Evolutionary conservation across 2,888 invertebrate genomes (phyloP).

Genomic region (Hemistola chrysoprasaria): DNA sequence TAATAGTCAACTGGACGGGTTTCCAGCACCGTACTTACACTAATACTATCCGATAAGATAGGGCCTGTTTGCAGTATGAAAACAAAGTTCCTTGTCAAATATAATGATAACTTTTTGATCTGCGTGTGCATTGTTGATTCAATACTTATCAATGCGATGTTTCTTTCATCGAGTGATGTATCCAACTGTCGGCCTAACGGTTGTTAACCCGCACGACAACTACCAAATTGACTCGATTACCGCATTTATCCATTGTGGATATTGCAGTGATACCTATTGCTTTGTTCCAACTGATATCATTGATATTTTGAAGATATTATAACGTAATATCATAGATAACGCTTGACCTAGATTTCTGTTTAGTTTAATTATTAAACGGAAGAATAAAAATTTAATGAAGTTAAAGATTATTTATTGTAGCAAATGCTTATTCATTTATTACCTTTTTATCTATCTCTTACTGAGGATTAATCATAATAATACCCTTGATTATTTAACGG

Average conservation of each 20-base stretch:
- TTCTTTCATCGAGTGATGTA: conserved; percentile 34
- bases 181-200: conserved; percentile 32
- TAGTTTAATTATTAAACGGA: no score
- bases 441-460: no score
- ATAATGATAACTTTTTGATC: conserved; percentile 45
- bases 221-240: conserved; percentile 3
- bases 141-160: conserved; percentile 25
- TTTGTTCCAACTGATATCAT: background rate
- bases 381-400: no score
- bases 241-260: conserved; percentile 12
- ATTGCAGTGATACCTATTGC: conserved; percentile 34
- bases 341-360: no score
- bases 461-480: no score
- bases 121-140: conserved; percentile 40
- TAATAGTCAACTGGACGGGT: conserved; percentile 46
- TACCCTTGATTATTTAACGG: no score
- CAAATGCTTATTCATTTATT: no score
- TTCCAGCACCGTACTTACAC: conserved; percentile 44
- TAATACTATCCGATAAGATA: conserved; percentile 72
- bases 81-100: conserved; percentile 54
- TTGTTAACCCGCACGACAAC: conserved; percentile 18
- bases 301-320: background rate
- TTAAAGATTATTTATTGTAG: no score
- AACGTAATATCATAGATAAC: no score
- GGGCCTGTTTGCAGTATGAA: conserved; percentile 56